Evolutionary conservation across 2,113 vertebrate genomes (phyloP).

Genomic region (Laticauda laticaudata): DNA sequence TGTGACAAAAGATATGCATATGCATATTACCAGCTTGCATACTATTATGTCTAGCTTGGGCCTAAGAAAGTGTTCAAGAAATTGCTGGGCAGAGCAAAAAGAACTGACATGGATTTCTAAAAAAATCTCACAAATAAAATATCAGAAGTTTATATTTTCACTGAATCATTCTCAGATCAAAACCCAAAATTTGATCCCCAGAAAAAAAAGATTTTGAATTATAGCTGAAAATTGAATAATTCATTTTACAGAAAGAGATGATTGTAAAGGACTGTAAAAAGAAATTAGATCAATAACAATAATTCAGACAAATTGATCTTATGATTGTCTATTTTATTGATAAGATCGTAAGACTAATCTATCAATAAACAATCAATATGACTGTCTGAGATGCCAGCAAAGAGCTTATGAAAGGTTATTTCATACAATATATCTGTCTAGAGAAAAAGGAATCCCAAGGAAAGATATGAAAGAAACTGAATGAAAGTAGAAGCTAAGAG

Average conservation of each 20-base stretch:
- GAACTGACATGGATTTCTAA: background rate
- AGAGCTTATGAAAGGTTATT: background rate
- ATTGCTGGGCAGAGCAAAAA: background rate
- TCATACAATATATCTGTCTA: background rate
- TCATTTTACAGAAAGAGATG: background rate
- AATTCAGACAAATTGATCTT: background rate
- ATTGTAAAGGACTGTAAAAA: background rate
- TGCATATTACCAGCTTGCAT: background rate
- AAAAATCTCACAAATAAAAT: background rate
- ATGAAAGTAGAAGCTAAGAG: background rate
- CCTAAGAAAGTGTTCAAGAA: background rate
- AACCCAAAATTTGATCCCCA: background rate
- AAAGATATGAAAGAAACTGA: background rate
- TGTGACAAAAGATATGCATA: background rate
- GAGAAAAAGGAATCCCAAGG: background rate
- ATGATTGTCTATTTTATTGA: background rate
- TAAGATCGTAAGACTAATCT: background rate
- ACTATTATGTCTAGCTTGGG: background rate
- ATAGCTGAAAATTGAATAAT: background rate
- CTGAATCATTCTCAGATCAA: background rate
- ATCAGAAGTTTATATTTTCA: background rate
- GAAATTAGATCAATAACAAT: background rate
- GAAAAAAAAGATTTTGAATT: background rate
- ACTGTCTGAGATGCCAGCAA: background rate
- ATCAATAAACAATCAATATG: background rate